Evolutionary conservation across 2,113 vertebrate species (phyloP).

Genomic region (Pangasianodon hypophthalmus): DNA sequence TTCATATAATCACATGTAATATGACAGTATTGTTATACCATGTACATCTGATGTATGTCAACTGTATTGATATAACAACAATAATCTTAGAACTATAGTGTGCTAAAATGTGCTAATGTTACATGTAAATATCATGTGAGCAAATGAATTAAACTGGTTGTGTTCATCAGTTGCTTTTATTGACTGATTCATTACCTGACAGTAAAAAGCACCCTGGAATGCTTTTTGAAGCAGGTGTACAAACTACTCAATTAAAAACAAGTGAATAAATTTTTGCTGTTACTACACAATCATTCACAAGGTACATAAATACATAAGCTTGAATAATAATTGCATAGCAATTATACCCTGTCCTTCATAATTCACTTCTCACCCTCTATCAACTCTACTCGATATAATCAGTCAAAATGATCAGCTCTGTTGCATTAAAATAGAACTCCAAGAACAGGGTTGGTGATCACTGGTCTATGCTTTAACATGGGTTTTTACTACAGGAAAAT

Average conservation of each 20-base stretch:
- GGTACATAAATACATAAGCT: background rate
- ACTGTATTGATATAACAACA: slow-evolving; percentile 18
- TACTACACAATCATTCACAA: background rate
- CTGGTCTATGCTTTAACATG: background rate
- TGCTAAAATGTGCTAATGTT: slow-evolving; percentile 39
- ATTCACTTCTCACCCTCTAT: background rate
- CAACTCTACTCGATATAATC: background rate
- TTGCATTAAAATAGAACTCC: background rate
- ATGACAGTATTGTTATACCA: background rate
- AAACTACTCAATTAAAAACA: background rate
- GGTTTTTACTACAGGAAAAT: background rate
- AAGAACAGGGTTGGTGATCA: too few relatives aligned
- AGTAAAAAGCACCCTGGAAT: background rate
- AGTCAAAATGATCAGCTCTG: background rate
- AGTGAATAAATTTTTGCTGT: background rate
- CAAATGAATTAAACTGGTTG: slow-evolving; percentile 43
- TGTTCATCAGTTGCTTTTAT: slow-evolving; percentile 20
- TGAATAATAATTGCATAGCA: background rate
- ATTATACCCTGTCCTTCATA: background rate
- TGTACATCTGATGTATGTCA: slow-evolving; percentile 27
- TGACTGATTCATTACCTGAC: background rate
- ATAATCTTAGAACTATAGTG: slow-evolving; percentile 25
- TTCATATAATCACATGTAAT: background rate
- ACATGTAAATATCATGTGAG: slow-evolving; percentile 40
- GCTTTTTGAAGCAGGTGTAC: background rate